These are phyloP conservation scores for Mareca strepera DNA, from an alignment of 2,797 vertebrate genomes.

Conservation along the genomic window DNA sequence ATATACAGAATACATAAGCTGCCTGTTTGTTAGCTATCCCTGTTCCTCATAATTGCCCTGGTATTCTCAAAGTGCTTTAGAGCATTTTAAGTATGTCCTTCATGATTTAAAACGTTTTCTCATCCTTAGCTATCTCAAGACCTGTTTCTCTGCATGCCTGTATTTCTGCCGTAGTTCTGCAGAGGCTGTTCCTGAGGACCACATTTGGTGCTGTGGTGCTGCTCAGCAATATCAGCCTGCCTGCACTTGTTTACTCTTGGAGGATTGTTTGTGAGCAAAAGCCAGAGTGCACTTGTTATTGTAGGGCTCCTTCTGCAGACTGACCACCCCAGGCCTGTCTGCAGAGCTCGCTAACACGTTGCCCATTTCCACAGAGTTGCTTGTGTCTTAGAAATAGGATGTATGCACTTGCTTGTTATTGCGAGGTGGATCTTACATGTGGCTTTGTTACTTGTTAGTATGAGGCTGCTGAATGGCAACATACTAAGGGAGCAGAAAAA, in stretches of 20 bases:
- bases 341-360: background rate
- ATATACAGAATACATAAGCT: constrained; percentile 52
- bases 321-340: background rate
- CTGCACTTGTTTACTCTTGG: background rate
- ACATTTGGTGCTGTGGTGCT: background rate
- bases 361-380: background rate
- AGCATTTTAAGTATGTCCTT: constrained; percentile 23
- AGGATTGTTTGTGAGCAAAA: background rate
- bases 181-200: background rate
- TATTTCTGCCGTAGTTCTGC: background rate
- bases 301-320: background rate
- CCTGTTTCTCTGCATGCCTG: background rate
- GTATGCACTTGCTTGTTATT: background rate
- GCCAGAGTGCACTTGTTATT: background rate
- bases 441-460: background rate
- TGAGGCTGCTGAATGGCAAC: background rate
- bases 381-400: background rate
- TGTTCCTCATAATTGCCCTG: background rate
- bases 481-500: background rate
- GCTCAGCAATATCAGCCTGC: background rate
- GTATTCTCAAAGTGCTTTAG: background rate
- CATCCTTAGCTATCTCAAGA: background rate
- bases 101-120: background rate
- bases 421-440: background rate
- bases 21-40: constrained; percentile 11